Evolutionary conservation across 2,888 invertebrate genomes (phyloP).

Genomic region (Drosophila fungiperda): DNA sequence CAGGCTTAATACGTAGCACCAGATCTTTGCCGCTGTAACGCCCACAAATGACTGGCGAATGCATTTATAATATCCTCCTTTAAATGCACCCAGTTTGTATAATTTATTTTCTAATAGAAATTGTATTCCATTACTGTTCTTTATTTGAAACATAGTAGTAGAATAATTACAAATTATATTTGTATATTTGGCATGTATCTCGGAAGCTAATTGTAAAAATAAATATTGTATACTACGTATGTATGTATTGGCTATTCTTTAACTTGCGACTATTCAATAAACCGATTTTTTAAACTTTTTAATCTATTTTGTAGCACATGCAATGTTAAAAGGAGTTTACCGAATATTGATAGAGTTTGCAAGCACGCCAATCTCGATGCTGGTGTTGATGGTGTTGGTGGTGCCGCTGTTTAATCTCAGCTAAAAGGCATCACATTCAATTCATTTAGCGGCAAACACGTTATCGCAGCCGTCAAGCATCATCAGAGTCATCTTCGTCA

Average conservation of each 20-base stretch:
- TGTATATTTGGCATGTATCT: neutral
- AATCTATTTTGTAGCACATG: slow-evolving; percentile 8
- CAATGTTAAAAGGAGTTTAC: slow-evolving; percentile 45
- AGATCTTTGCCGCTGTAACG: slow-evolving; percentile 19
- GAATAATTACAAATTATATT: neutral
- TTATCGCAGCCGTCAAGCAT: slow-evolving; percentile 55
- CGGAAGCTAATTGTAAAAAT: neutral
- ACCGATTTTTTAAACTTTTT: too few relatives aligned
- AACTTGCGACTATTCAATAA: too few relatives aligned
- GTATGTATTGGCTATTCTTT: too few relatives aligned
- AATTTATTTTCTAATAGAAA: neutral
- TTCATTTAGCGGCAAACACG: slow-evolving; percentile 69
- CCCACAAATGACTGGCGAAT: slow-evolving; percentile 12
- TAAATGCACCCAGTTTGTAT: neutral
- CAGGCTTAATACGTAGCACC: slow-evolving; percentile 57
- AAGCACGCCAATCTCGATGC: slow-evolving; percentile 17
- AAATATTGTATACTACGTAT: too few relatives aligned
- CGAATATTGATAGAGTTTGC: slow-evolving; percentile 13
- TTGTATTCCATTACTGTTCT: neutral
- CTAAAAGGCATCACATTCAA: slow-evolving; percentile 73
- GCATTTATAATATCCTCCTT: slow-evolving; percentile 16
- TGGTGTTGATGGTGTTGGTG: slow-evolving; percentile 22
- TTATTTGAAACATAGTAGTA: neutral
- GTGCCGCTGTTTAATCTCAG: slow-evolving; percentile 61
- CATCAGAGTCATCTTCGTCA: slow-evolving; percentile 48